Conservation (phyloP, 1,140 invertebrate species). For the Trichonephila clavipes region DNA sequence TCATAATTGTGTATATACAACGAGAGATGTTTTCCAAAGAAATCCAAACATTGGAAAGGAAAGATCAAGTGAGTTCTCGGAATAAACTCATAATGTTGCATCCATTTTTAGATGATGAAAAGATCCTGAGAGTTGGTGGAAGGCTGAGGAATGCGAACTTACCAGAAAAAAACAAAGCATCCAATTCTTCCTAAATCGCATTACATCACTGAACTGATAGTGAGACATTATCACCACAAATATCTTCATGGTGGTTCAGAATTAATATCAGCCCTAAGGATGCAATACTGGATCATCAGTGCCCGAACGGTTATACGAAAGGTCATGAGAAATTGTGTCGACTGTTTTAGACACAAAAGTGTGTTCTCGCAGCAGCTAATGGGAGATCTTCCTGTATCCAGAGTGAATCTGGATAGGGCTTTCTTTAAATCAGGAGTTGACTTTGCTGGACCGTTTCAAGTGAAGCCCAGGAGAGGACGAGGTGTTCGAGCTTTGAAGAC, state of each 20-base stretch:
- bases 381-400: not conserved
- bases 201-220: too few species aligned
- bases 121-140: not conserved
- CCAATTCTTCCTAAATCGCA: too few species aligned
- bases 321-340: too few species aligned
- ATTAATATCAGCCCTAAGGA: not conserved
- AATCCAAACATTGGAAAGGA: not conserved
- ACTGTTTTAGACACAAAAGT: too few species aligned
- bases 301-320: not conserved
- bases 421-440: not conserved
- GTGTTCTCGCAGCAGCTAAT: too few species aligned
- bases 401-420: not conserved
- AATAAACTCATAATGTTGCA: not conserved
- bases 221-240: not conserved
- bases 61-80: not conserved
- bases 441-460: constrained; percentile 12
- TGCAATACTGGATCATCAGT: not conserved
- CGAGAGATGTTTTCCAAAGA: too few species aligned
- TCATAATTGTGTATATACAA: too few species aligned
- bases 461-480: not conserved
- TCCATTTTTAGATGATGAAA: not conserved
- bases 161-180: too few species aligned
- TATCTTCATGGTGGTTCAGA: not conserved
- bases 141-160: too few species aligned
- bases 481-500: not conserved